Percentiles rank a stretch among this genome's conserved stretches.
phyloP scores from a whole-genome alignment of 2,888 invertebrate species.

The Mechanitis messenoides region DNA sequence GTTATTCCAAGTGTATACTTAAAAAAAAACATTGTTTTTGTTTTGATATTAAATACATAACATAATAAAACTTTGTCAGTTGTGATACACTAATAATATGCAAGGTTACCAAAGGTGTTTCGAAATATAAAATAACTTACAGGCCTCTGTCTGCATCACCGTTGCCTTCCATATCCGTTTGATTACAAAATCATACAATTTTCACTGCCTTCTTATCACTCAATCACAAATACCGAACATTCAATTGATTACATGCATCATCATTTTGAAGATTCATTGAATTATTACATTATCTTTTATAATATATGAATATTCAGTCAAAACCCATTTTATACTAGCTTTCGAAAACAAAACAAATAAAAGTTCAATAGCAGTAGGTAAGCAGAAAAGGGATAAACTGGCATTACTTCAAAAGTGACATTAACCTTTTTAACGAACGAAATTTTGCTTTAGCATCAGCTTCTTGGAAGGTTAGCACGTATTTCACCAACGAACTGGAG shows the following conservation, averaged over 20 bases:
- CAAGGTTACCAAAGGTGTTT: background rate
- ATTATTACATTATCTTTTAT: background rate
- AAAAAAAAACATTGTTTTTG: no score
- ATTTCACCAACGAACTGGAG: no score
- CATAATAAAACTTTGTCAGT: no score
- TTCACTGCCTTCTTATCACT: constrained; percentile 19
- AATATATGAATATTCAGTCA: background rate
- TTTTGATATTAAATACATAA: no score
- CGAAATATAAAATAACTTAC: constrained; percentile 21
- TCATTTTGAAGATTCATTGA: constrained; percentile 1
- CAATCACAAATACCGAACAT: constrained; percentile 1
- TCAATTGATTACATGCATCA: background rate
- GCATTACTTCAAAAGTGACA: background rate
- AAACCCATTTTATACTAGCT: background rate
- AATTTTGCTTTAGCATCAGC: no score
- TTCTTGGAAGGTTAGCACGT: no score
- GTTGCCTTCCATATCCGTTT: constrained; percentile 29
- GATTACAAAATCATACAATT: constrained; percentile 22
- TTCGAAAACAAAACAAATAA: constrained; percentile 4
- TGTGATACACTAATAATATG: no score
- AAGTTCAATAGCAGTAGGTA: background rate
- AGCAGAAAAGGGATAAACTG: background rate
- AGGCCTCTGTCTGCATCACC: constrained; percentile 28
- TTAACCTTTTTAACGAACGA: background rate
- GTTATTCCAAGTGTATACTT: no score